Conservation (phyloP, 1,140 invertebrate species). For the Trichonephila clavata region DNA sequence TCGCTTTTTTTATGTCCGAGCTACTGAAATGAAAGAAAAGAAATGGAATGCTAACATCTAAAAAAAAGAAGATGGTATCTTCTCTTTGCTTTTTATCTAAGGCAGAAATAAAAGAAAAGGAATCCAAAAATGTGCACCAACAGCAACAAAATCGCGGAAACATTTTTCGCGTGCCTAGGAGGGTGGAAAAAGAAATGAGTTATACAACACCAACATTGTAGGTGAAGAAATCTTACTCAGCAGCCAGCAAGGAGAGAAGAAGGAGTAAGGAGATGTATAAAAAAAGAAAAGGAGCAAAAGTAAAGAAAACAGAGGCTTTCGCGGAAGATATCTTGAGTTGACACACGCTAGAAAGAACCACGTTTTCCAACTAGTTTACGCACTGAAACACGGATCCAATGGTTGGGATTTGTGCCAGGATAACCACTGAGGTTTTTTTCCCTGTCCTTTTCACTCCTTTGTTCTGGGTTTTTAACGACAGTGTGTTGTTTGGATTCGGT, state of each 20-base stretch:
- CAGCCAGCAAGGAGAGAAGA: neutral
- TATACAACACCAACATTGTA: conserved; percentile 56
- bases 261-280: neutral
- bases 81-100: conserved; percentile 18
- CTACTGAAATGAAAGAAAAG: neutral
- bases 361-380: conserved; percentile 19
- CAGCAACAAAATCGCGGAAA: conserved; percentile 48
- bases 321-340: conserved; percentile 26
- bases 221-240: conserved; percentile 44
- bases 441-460: neutral
- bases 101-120: neutral
- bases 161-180: conserved; percentile 44
- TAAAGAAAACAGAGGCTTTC: neutral
- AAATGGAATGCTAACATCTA: neutral
- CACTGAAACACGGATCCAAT: neutral
- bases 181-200: conserved; percentile 46
- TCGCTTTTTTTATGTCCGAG: neutral
- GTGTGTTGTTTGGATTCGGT: too few relatives aligned
- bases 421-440: neutral
- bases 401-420: neutral
- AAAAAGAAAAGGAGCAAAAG: neutral
- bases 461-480: neutral
- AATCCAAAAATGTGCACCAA: neutral
- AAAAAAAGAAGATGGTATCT: neutral
- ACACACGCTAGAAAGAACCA: conserved; percentile 12